These are phyloP conservation scores for Maniola jurtina DNA, from an alignment of 1,140 invertebrate species.

Conservation along the genomic window DNA sequence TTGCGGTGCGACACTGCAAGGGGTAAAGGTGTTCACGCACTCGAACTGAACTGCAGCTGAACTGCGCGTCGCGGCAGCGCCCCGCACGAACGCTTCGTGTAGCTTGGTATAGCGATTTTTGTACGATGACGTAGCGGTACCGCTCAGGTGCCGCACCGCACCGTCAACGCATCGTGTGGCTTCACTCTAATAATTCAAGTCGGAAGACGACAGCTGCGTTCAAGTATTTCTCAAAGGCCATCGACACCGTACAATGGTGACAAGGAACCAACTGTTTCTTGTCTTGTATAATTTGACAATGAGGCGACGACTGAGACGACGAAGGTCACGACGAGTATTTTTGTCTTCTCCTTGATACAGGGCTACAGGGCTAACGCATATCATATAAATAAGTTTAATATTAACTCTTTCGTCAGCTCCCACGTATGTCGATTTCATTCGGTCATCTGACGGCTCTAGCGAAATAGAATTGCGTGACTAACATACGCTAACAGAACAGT, in stretches of 20 bases:
- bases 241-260: slow-evolving; percentile 15
- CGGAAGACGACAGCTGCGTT: neutral
- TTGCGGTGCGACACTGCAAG: no score
- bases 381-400: slow-evolving; percentile 66
- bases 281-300: slow-evolving; percentile 50
- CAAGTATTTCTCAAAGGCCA: slow-evolving; percentile 7
- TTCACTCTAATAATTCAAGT: neutral
- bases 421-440: slow-evolving; percentile 46
- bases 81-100: no score
- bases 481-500: slow-evolving; percentile 10
- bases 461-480: slow-evolving; percentile 39
- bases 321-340: slow-evolving; percentile 73
- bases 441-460: slow-evolving; percentile 45
- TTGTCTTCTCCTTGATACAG: slow-evolving; percentile 72
- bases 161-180: no score
- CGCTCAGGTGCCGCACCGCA: no score
- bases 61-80: no score
- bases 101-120: no score
- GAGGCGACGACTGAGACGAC: slow-evolving; percentile 52
- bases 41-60: no score
- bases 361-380: slow-evolving; percentile 70
- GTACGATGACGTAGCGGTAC: no score
- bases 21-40: no score
- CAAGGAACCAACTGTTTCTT: slow-evolving; percentile 29
- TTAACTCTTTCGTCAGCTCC: slow-evolving; percentile 66